These are phyloP conservation scores for Acinonyx jubatus DNA, from an alignment of 2,113 vertebrate genomes.

Conservation along the genomic window DNA sequence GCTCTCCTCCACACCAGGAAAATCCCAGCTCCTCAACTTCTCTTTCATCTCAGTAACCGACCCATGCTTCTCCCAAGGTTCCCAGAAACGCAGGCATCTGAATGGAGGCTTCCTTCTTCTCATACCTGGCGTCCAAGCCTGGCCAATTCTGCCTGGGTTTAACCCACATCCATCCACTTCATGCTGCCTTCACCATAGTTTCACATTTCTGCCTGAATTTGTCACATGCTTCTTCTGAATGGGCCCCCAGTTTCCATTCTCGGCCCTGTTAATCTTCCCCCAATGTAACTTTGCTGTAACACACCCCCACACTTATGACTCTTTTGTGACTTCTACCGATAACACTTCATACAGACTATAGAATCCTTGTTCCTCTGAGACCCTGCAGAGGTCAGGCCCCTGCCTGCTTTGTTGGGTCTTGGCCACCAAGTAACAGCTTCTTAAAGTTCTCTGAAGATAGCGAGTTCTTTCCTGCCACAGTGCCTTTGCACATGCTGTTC, in stretches of 20 bases:
- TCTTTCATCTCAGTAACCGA: not conserved
- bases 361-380: not conserved
- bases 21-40: not conserved
- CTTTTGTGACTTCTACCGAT: not conserved
- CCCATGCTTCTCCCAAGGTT: not conserved
- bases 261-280: too few species aligned
- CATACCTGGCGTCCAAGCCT: not conserved
- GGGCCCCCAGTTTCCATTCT: not conserved
- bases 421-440: not conserved
- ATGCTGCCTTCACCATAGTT: not conserved
- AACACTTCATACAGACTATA: not conserved
- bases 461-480: not conserved
- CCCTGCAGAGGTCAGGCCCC: not conserved
- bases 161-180: too few species aligned
- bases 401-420: not conserved
- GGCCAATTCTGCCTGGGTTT: too few species aligned
- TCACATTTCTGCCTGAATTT: not conserved
- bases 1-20: not conserved
- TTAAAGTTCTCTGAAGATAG: not conserved
- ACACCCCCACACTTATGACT: rapidly evolving
- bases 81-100: not conserved
- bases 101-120: not conserved
- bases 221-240: not conserved
- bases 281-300: too few species aligned
- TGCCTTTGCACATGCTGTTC: not conserved